These are phyloP conservation scores for Helicoverpa zea DNA, from an alignment of 1,140 invertebrate species.

Conservation along the genomic window DNA sequence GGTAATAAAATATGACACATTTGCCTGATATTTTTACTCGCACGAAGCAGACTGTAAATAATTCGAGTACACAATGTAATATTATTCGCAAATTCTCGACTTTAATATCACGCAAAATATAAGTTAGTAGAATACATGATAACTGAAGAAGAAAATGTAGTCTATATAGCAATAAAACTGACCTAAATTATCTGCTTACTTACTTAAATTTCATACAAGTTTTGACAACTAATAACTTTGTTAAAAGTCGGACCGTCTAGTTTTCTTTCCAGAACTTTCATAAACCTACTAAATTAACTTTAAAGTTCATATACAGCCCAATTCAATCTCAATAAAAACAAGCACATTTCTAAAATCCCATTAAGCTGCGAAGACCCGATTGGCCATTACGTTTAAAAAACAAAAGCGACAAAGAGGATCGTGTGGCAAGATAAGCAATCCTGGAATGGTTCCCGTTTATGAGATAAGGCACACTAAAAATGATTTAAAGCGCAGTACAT, in stretches of 20 bases:
- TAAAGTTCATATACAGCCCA: too few relatives aligned
- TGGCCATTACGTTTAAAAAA: slow-evolving; percentile 2
- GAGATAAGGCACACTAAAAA: slow-evolving; percentile 41
- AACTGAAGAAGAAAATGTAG: background rate
- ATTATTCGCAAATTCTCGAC: too few relatives aligned
- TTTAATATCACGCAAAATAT: too few relatives aligned
- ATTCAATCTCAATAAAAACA: background rate
- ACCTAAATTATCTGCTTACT: background rate
- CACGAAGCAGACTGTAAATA: too few relatives aligned
- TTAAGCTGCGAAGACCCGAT: too few relatives aligned
- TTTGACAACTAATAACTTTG: background rate
- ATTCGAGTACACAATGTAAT: too few relatives aligned
- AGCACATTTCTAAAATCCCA: background rate
- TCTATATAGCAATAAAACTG: slow-evolving; percentile 14
- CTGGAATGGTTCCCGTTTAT: slow-evolving; percentile 38
- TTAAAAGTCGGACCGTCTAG: too few relatives aligned
- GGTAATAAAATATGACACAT: too few relatives aligned
- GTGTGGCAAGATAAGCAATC: slow-evolving; percentile 30
- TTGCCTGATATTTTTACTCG: too few relatives aligned
- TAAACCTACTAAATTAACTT: too few relatives aligned
- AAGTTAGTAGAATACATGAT: background rate
- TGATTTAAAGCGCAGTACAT: slow-evolving; percentile 34
- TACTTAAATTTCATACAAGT: background rate
- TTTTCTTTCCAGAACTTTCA: too few relatives aligned
- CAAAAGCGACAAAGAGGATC: slow-evolving; percentile 25